These are phyloP conservation scores for Montipora cactus DNA, from an alignment of 64 coral and sea anemone genomes.

Conservation along the genomic window DNA sequence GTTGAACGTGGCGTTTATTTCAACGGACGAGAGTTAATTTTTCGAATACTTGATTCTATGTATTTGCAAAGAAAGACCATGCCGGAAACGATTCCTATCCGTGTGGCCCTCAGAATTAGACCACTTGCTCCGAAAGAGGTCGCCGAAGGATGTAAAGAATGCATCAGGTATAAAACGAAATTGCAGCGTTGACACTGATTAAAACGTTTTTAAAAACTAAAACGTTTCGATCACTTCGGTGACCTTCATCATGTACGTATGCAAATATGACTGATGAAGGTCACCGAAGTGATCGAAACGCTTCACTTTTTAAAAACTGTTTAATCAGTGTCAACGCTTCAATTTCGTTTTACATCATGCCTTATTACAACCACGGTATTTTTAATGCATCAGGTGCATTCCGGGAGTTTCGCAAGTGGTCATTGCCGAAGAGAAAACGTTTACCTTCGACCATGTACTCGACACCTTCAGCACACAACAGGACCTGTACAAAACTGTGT, in stretches of 20 bases:
- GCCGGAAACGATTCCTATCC: slow-evolving; percentile 85
- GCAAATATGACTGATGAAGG: too few relatives aligned
- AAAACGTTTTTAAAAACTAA: too few relatives aligned
- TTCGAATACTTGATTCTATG: background rate
- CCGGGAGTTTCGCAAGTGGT: slow-evolving; percentile 89
- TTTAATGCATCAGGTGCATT: slow-evolving; percentile 1
- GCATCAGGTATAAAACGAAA: slow-evolving; percentile 27
- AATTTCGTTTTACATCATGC: too few relatives aligned
- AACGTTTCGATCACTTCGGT: too few relatives aligned
- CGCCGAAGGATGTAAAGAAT: slow-evolving; percentile 87
- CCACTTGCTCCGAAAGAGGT: slow-evolving; percentile 89
- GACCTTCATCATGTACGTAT: too few relatives aligned
- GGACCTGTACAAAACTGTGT: slow-evolving; percentile 79
- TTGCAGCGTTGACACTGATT: too few relatives aligned
- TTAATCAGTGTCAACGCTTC: too few relatives aligned
- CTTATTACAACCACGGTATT: too few relatives aligned
- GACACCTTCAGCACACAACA: slow-evolving; percentile 64
- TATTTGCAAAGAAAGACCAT: slow-evolving; percentile 8
- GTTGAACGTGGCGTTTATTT: slow-evolving; percentile 54
- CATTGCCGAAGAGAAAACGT: slow-evolving; percentile 89
- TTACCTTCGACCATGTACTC: slow-evolving; percentile 97
- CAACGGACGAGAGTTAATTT: slow-evolving; percentile 5
- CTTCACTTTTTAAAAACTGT: too few relatives aligned
- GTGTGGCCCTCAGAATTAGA: slow-evolving; percentile 88
- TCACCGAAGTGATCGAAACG: too few relatives aligned